A percentile compares a stretch with the other conserved stretches of the same genome.
These are phyloP conservation scores for Automeris io DNA, from an alignment of 2,888 invertebrate species.

Conservation along the genomic window DNA sequence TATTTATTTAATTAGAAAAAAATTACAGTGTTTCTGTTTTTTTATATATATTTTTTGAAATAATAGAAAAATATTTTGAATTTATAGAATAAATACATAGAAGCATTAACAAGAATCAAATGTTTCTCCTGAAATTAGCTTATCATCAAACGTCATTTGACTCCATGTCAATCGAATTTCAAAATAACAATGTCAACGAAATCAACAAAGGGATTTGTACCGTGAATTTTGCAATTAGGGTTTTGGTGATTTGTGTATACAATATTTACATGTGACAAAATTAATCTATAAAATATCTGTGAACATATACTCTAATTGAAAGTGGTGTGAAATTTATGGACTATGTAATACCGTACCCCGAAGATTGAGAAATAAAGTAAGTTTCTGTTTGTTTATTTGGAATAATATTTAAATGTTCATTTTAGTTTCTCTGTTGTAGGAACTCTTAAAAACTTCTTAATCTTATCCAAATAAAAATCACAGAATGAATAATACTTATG, in stretches of 20 bases:
- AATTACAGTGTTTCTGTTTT: no score
- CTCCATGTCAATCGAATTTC: conserved; percentile 2
- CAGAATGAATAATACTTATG: no score
- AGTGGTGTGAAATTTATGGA: not conserved
- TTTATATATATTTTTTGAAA: not conserved
- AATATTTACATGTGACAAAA: not conserved
- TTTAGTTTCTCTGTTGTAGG: no score
- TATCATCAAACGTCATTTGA: not conserved
- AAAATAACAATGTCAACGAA: conserved; percentile 8
- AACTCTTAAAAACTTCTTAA: no score
- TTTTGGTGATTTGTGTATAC: conserved; percentile 10
- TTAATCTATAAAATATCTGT: not conserved
- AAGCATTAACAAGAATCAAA: not conserved
- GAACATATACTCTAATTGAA: not conserved
- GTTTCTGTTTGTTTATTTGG: conserved; percentile 7
- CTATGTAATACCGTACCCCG: not conserved
- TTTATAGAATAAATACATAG: not conserved
- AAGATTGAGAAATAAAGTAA: not conserved
- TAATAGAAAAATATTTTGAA: not conserved
- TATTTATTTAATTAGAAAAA: no score
- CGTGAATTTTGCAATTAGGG: no score
- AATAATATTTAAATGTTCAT: no score
- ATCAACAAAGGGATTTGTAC: conserved; percentile 10
- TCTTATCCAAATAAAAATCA: no score
- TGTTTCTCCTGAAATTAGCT: not conserved